These are phyloP conservation scores for Hoplodrina blanda DNA, from an alignment of 2,888 invertebrate species.

Conservation along the genomic window DNA sequence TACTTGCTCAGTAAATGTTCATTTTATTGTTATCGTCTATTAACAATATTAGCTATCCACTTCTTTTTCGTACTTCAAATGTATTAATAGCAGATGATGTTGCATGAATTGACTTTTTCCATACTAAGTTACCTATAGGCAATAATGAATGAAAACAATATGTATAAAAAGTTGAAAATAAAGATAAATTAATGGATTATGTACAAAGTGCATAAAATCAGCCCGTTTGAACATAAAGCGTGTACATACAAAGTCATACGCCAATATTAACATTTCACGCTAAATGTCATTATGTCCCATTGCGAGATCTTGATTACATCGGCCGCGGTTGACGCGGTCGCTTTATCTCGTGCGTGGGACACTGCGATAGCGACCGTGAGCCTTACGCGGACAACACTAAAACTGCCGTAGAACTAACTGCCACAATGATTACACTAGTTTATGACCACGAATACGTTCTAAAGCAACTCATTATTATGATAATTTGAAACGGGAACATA, in stretches of 20 bases:
- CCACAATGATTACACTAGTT: constrained; percentile 58
- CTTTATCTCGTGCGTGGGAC: constrained; percentile 57
- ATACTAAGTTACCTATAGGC: no score
- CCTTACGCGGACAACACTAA: constrained; percentile 34
- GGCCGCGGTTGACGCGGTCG: constrained; percentile 55
- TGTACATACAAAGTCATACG: constrained; percentile 28
- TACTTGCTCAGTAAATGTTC: constrained; percentile 5
- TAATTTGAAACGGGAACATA: constrained; percentile 63
- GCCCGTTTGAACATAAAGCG: constrained; percentile 29
- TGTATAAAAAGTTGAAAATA: not conserved
- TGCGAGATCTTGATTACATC: constrained; percentile 65
- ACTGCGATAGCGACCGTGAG: constrained; percentile 30
- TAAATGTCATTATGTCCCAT: constrained; percentile 59
- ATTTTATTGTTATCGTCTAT: constrained; percentile 13
- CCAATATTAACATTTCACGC: constrained; percentile 46
- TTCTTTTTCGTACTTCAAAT: no score
- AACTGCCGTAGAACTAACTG: constrained; percentile 49
- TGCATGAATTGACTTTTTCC: no score
- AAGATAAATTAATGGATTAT: not conserved
- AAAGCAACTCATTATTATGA: constrained; percentile 67
- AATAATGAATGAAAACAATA: not conserved
- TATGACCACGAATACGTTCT: constrained; percentile 54
- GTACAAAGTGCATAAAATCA: constrained; percentile 3
- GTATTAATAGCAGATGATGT: not conserved
- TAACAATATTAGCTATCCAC: constrained; percentile 8